These are phyloP conservation scores for Eurystomus gularis DNA, from an alignment of 2,113 vertebrate species.

Conservation along the genomic window DNA sequence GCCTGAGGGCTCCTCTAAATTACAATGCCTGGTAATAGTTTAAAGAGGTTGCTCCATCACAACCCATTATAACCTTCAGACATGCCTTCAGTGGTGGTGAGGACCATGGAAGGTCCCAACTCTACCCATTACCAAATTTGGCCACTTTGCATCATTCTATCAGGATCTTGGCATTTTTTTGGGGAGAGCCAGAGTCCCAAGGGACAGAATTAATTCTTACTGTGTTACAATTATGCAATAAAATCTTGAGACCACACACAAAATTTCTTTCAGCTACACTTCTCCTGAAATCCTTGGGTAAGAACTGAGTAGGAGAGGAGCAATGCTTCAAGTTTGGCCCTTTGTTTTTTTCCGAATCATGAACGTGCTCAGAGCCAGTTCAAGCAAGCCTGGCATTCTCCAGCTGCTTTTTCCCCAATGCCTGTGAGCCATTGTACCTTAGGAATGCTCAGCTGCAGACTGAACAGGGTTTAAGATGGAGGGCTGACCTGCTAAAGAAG, in stretches of 20 bases:
- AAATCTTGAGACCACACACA: slow-evolving; percentile 50
- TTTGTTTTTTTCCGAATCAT: not conserved
- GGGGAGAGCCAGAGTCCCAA: not conserved
- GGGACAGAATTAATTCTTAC: slow-evolving; percentile 4
- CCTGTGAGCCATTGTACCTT: not conserved
- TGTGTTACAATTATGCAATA: slow-evolving; percentile 21
- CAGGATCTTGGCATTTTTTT: not conserved
- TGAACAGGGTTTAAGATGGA: not conserved
- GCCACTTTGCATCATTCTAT: slow-evolving; percentile 8
- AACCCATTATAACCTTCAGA: not conserved
- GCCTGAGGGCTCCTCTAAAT: not conserved
- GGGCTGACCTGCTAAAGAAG: not conserved
- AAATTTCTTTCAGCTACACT: slow-evolving; percentile 8
- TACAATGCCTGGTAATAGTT: not conserved
- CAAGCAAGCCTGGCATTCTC: not conserved
- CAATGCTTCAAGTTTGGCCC: not conserved
- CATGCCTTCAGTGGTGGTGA: not conserved
- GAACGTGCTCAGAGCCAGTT: not conserved
- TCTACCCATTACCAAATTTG: slow-evolving; percentile 14
- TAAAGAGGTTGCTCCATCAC: not conserved
- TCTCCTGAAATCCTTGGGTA: not conserved
- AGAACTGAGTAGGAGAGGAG: not conserved
- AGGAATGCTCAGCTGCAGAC: not conserved
- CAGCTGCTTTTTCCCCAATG: not conserved
- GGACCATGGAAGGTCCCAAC: not conserved